A percentile compares a stretch with the other conserved stretches of the same genome.
Evolutionary conservation across 2,797 vertebrate genomes (phyloP).

Genomic region (Ataeniobius toweri): DNA sequence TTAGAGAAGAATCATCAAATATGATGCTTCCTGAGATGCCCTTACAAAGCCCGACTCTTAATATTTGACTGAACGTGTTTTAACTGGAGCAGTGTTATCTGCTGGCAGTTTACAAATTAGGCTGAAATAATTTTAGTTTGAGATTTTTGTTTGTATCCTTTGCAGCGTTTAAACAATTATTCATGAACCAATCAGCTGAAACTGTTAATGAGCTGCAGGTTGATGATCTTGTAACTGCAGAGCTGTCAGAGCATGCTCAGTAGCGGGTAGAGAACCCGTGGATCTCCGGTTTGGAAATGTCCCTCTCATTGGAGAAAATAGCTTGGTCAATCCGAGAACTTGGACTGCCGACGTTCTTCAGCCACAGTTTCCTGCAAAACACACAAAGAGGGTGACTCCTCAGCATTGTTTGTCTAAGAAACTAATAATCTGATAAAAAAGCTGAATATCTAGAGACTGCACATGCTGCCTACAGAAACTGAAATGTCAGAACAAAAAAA

Average conservation of each 20-base stretch:
- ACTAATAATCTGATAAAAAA: not conserved
- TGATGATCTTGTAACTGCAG: not conserved
- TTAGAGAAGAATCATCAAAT: not conserved
- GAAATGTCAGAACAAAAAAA: not conserved
- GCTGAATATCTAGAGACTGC: not conserved
- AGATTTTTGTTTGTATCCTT: not conserved
- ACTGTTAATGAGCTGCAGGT: not conserved
- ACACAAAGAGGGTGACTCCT: not conserved
- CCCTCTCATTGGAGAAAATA: slow-evolving; percentile 85
- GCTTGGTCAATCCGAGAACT: slow-evolving; percentile 87
- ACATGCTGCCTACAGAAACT: not conserved
- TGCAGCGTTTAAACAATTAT: not conserved
- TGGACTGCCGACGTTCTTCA: slow-evolving; percentile 88
- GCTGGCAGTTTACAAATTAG: not conserved
- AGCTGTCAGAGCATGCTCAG: slow-evolving; percentile 53
- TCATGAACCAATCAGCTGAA: not conserved
- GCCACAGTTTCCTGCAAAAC: slow-evolving; percentile 86
- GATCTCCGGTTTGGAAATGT: slow-evolving; percentile 85
- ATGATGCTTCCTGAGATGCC: not conserved
- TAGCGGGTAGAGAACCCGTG: slow-evolving; percentile 85
- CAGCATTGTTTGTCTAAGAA: not conserved
- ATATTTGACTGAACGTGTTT: not conserved
- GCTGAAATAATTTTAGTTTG: not conserved
- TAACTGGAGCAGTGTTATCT: not conserved
- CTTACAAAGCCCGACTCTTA: not conserved